Base-by-base conservation (phyloP, 2,113 vertebrate species). In the Cynocephalus volans region DNA sequence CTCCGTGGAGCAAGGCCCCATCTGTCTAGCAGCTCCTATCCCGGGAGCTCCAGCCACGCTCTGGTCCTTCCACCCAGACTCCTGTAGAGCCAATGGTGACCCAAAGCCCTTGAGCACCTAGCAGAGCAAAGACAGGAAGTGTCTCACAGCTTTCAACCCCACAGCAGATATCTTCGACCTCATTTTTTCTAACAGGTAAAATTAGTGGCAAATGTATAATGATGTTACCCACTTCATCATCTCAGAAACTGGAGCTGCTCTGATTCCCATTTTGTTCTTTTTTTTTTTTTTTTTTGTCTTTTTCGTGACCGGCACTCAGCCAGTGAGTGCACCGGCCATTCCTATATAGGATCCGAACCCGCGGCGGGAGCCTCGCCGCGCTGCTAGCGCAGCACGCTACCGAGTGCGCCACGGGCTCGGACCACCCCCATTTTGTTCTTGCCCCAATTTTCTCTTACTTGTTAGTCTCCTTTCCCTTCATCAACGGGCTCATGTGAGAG, bases 231-330 rank as follows among this genome's bases (percentile, higher is more conserved):
- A 76, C 84, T 36, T 73, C 3, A 0, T 88, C 92, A 82, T 13
- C 73, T 94, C 88, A 92, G 94, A 84, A 93, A 95, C 73, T 6
- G 13, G 80, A 95, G 79, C 45, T 2, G 3, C 48, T n/a, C 86
- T 72, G 36, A 62, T 90, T 84, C 73, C 31, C 0, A 21, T 62
- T 69, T 70, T 75, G 17, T 36, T 58, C 41, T 15, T 54, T n/a
- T n/a, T n/a, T n/a, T n/a, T n/a, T n/a, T n/a, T n/a, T n/a, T n/a
- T n/a, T n/a, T n/a, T n/a, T n/a, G n/a, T n/a, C n/a, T n/a, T n/a
- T n/a, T n/a, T n/a, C n/a, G n/a, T n/a, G n/a, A n/a, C n/a, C n/a
- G n/a, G n/a, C n/a, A n/a, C n/a, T n/a, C n/a, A n/a, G n/a, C n/a
- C n/a, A n/a, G n/a, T n/a, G n/a, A n/a, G n/a, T n/a, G n/a, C n/a